Base-by-base conservation (phyloP, 2,888 invertebrate genomes). In the Octodonta nipae region DNA sequence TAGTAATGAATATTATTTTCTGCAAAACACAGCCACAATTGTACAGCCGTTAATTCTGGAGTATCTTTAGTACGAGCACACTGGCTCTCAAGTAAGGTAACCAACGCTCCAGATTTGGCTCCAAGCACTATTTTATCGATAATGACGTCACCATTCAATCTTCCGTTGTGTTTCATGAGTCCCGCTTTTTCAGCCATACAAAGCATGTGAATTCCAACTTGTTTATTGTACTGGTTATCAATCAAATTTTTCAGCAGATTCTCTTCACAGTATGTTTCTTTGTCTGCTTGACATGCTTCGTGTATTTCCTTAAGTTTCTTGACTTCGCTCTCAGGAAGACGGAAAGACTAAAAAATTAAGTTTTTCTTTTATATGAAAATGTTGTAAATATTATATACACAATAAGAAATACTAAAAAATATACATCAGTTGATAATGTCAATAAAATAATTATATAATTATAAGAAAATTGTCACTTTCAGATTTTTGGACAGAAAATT, bases 181-280 rank as follows among this genome's bases (percentile, higher is more conserved):
- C 40, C 40, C 3, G 40, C 42, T 10, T 38, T 40, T 5, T 30
- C 33, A 2, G 42, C 32, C 42, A 42, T 42, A 17, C 42, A 42
- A 7, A 33, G 20, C 42, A 42, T 42, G 26, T 42, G 42, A 6
- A 31, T 27, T 6, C 36, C 36, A 6, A 30, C 40, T 31, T 37
- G 34, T 3, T 2, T 5, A 13, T 42, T 29, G 15, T 42, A 20
- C 13, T 35, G 10, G 32, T 37, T 24, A 5, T 36, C 28, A 2
- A 7, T 5, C 3, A 40, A 36, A 6, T 38, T 35, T 12, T 32
- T 37, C 10, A 42, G 22, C 13, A 34, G 26, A 25, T 36, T 13
- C 14, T 42, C 42, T 13, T 42, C 38, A 14, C 17, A 27, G 16
- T 33, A 36, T 5, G 42, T 42, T 11, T 16, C 32, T 6, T 33